Conservation (phyloP, 2,888 invertebrate genomes). For the Drosophila macrothrix region DNA sequence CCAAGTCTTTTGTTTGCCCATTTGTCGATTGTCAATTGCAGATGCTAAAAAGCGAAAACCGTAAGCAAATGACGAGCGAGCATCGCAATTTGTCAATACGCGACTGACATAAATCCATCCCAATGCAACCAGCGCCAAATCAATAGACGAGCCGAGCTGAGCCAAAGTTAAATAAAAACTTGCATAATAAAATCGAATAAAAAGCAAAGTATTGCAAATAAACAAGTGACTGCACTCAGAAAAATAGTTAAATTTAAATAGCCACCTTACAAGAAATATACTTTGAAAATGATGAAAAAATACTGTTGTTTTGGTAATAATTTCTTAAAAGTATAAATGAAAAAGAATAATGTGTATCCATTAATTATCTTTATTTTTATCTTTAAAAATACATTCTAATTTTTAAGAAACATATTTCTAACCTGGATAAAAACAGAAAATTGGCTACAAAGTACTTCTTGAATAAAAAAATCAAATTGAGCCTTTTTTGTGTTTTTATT, state of each 20-base stretch:
- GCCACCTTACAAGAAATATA: neutral
- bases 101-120: slow-evolving; percentile 73
- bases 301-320: neutral
- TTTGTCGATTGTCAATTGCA: slow-evolving; percentile 51
- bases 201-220: slow-evolving; percentile 54
- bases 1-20: slow-evolving; percentile 57
- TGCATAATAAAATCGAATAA: slow-evolving; percentile 72
- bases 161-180: slow-evolving; percentile 37
- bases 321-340: neutral
- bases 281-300: neutral
- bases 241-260: neutral
- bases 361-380: neutral
- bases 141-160: slow-evolving; percentile 45
- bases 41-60: slow-evolving; percentile 32
- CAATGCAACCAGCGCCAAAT: slow-evolving; percentile 49
- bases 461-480: neutral
- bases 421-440: neutral
- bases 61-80: slow-evolving; percentile 58
- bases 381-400: neutral
- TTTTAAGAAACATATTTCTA: neutral
- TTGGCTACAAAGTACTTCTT: neutral
- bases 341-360: neutral
- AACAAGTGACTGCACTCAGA: slow-evolving; percentile 34
- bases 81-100: slow-evolving; percentile 70
- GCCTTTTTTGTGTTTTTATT: neutral